These are phyloP conservation scores for Nemapogon koenigi DNA, from an alignment of 2,888 invertebrate genomes.

Conservation along the genomic window DNA sequence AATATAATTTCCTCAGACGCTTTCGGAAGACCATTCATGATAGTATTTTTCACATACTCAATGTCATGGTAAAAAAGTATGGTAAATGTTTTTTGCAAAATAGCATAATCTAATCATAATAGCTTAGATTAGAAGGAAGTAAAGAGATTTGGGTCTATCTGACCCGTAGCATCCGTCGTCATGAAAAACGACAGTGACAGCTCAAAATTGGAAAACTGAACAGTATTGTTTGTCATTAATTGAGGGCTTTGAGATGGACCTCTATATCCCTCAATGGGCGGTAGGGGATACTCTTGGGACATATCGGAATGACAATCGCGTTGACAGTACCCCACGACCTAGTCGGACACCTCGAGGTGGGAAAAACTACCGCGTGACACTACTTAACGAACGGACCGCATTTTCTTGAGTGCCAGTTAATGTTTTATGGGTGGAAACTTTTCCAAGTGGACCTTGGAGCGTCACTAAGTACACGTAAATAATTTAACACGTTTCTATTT, in stretches of 20 bases:
- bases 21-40: too few relatives aligned
- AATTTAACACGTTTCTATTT: slow-evolving; percentile 54
- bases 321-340: slow-evolving; percentile 47
- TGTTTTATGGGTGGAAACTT: slow-evolving; percentile 64
- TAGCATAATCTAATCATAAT: too few relatives aligned
- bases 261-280: slow-evolving; percentile 28
- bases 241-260: slow-evolving; percentile 59
- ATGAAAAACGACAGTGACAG: slow-evolving; percentile 50
- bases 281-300: slow-evolving; percentile 52
- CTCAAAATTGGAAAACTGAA: slow-evolving; percentile 52
- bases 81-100: too few relatives aligned
- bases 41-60: too few relatives aligned
- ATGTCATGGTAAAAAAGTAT: too few relatives aligned
- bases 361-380: slow-evolving; percentile 62
- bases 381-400: slow-evolving; percentile 60
- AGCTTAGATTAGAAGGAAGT: too few relatives aligned
- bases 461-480: slow-evolving; percentile 61
- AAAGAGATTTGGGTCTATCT: too few relatives aligned
- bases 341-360: slow-evolving; percentile 50
- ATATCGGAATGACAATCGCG: slow-evolving; percentile 58
- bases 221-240: slow-evolving; percentile 56
- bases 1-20: too few relatives aligned
- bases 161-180: slow-evolving; percentile 55
- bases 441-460: slow-evolving; percentile 57
- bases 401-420: slow-evolving; percentile 65